Evolutionary conservation across 2,113 vertebrate genomes (phyloP).

Genomic region (Manacus vitellinus): DNA sequence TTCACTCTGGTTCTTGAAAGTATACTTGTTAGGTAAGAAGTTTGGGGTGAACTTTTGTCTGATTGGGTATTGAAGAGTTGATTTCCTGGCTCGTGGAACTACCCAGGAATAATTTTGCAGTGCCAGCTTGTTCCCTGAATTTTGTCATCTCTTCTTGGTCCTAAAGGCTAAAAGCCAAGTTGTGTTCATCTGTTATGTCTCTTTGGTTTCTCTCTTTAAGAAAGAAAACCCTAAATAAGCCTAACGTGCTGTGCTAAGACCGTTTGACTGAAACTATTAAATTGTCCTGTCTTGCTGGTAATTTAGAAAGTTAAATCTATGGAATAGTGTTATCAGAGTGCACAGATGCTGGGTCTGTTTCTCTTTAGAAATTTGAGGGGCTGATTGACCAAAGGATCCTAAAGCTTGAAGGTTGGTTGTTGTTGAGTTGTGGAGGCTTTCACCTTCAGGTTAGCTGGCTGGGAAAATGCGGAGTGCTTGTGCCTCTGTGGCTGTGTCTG

Average conservation of each 20-base stretch:
- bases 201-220: background rate
- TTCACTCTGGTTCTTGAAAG: background rate
- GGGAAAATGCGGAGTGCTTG: accelerated
- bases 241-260: background rate
- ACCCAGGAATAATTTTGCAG: background rate
- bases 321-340: background rate
- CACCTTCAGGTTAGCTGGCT: constrained; percentile 4
- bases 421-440: background rate
- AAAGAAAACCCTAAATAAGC: background rate
- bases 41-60: background rate
- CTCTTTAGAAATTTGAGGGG: background rate
- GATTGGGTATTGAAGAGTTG: background rate
- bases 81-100: background rate
- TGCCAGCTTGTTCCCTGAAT: background rate
- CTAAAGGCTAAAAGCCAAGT: background rate
- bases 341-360: background rate
- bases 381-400: background rate
- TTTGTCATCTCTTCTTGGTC: background rate
- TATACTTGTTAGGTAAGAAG: background rate
- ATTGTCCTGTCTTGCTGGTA: background rate
- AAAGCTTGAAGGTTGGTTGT: background rate
- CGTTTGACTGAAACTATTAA: background rate
- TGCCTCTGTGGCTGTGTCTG: background rate
- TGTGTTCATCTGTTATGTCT: background rate
- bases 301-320: background rate